phyloP scores from a whole-genome alignment of 2,888 invertebrate genomes.

The Ectemnius continuus region DNA sequence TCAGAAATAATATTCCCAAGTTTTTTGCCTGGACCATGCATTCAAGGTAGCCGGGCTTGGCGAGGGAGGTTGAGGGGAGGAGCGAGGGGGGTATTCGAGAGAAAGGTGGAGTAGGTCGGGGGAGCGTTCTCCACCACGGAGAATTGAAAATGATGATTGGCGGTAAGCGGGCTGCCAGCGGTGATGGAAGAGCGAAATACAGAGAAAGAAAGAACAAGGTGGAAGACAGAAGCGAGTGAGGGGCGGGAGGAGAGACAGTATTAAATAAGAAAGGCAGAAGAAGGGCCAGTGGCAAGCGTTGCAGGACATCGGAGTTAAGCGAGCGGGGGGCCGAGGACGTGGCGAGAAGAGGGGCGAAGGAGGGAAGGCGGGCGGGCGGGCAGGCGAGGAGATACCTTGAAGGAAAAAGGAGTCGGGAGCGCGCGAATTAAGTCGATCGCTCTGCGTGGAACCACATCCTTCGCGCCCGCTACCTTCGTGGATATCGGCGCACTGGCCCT shows the following conservation, averaged over 20 bases:
- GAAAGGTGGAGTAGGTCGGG: constrained; percentile 34
- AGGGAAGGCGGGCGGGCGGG: no score
- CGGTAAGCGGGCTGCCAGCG: constrained; percentile 66
- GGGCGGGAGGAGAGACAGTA: constrained; percentile 39
- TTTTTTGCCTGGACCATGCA: constrained; percentile 55
- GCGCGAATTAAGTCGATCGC: constrained; percentile 77
- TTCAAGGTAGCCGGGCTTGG: constrained; percentile 11
- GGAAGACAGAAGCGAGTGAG: constrained; percentile 32
- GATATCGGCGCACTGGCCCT: constrained; percentile 61
- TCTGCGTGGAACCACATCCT: constrained; percentile 77
- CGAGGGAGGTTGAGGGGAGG: constrained; percentile 7
- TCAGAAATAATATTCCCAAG: constrained; percentile 66
- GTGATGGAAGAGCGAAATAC: constrained; percentile 52
- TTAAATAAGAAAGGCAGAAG: constrained; percentile 67
- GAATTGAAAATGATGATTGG: constrained; percentile 75
- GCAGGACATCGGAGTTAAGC: constrained; percentile 45
- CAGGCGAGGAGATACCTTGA: constrained; percentile 25
- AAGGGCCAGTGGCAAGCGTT: constrained; percentile 47
- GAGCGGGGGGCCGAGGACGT: neutral
- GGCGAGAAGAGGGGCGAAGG: no score
- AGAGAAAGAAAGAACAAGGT: constrained; percentile 46
- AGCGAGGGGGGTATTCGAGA: constrained; percentile 11
- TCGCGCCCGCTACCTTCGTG: constrained; percentile 68
- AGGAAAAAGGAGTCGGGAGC: constrained; percentile 69
- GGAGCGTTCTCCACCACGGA: constrained; percentile 66